Evolutionary conservation across 2,113 vertebrate genomes (phyloP), one percentile per base, ranked within the genome.

Genomic region (Hyaena hyaena): DNA sequence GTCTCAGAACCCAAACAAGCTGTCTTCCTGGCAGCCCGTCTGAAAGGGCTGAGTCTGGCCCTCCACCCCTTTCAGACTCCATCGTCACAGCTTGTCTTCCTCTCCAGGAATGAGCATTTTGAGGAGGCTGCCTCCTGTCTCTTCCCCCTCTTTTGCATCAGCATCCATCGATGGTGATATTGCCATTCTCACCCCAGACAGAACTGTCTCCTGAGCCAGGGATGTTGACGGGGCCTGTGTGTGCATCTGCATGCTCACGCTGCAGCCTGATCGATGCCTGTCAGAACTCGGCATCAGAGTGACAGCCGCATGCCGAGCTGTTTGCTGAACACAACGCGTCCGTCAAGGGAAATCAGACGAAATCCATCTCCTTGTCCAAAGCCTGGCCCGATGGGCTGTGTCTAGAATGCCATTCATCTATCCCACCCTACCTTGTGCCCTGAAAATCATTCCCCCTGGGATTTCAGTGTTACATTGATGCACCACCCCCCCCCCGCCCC

Each of bases 321-420:
- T 97, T 98, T 97, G 96, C 98, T 93, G 97, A 97, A 98, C 97
- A 98, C 93, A 90, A 6, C 95, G 85, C 84, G 90, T 98, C 98
- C 35, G 86, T 98, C 98, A 96, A 88, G 90, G 90, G 97, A 98
- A 95, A 98, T 98, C 97, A 98, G 92, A 94, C 66, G 2, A 96
- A 92, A 97, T 97, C 88, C 95, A 98, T 98, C 96, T 98, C 95
- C 90, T 69, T 97, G 97, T 96, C 97, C 94, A 91, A 68, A 87
- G 90, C 53, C 81, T 68, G 53, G 58, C 92, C 96, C 23, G 0
- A 39, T 88, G 76, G 90, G 61, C 96, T 97, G 65, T 96, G 84
- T 85, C 96, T 96, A 16, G 81, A 90, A 90, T 88, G 96, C 88
- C 88, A 84, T 53, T 84, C 91, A 93, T 93, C 5, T 14, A 24